Evolutionary conservation across 1,140 invertebrate genomes (phyloP).

Genomic region (Tachypleus tridentatus): DNA sequence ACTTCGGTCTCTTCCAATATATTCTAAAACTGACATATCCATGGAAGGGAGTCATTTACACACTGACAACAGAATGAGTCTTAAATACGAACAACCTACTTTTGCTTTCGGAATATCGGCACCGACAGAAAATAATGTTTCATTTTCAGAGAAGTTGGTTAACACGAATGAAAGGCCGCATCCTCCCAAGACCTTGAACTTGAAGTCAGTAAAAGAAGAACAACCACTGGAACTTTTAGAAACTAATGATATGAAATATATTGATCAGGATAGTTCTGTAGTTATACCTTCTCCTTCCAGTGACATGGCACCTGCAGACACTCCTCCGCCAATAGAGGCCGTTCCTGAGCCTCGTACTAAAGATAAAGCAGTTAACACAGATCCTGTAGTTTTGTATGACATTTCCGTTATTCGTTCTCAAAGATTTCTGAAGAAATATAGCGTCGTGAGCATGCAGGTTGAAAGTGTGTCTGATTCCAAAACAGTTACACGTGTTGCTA

Average conservation of each 20-base stretch:
- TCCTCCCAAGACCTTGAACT: not conserved
- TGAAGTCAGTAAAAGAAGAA: not conserved
- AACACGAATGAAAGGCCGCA: not conserved
- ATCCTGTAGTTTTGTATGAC: not conserved
- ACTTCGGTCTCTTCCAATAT: not conserved
- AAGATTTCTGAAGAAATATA: not conserved
- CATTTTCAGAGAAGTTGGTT: not conserved
- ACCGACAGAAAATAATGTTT: not conserved
- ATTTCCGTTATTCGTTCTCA: too few species aligned
- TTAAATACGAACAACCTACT: not conserved
- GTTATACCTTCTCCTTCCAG: not conserved
- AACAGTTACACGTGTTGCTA: conserved; percentile 13
- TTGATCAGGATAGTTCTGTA: conserved; percentile 3
- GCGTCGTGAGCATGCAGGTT: not conserved
- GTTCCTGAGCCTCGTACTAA: not conserved
- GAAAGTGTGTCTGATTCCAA: conserved; percentile 2
- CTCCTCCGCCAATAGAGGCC: not conserved
- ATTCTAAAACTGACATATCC: not conserved
- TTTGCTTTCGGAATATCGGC: not conserved
- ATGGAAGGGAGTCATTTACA: not conserved
- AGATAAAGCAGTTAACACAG: not conserved
- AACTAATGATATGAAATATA: conserved; percentile 3
- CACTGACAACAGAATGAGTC: not conserved
- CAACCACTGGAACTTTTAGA: not conserved
- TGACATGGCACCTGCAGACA: not conserved